Percentiles rank a stretch among this genome's conserved stretches.
phyloP scores from a whole-genome alignment of 2,113 vertebrate genomes.

The Spilogale gracilis region DNA sequence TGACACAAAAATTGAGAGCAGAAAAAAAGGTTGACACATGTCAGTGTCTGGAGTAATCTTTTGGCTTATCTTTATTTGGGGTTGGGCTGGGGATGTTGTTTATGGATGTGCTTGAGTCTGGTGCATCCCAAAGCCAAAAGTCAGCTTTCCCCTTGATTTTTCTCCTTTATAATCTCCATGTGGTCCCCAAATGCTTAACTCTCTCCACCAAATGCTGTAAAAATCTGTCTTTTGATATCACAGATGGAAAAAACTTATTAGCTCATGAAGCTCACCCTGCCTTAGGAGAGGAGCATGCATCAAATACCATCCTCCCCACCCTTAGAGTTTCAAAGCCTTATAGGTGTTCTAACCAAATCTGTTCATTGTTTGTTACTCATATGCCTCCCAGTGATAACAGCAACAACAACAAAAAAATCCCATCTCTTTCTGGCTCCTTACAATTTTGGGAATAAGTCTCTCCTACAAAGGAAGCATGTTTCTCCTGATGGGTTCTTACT shows the following conservation, averaged over 20 bases:
- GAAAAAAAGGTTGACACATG: neutral
- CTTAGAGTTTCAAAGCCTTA: neutral
- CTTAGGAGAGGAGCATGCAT: conserved; percentile 16
- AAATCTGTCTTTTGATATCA: conserved; percentile 77
- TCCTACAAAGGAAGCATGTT: neutral
- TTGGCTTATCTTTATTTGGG: conserved; percentile 1
- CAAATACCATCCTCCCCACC: neutral
- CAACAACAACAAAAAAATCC: neutral
- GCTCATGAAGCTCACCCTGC: conserved; percentile 9
- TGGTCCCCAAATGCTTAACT: conserved; percentile 63
- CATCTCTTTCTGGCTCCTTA: neutral
- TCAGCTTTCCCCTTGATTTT: conserved; percentile 44
- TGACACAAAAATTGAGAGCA: neutral
- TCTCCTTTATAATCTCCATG: conserved; percentile 62
- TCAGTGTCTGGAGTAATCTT: neutral
- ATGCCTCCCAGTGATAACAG: neutral
- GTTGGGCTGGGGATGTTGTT: neutral
- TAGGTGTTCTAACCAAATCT: neutral
- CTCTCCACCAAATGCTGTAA: conserved; percentile 70
- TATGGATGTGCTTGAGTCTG: neutral
- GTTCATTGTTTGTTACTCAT: neutral
- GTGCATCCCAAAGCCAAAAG: neutral
- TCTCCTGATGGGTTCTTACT: neutral
- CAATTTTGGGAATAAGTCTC: neutral
- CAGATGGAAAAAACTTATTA: conserved; percentile 74